Percentiles rank a stretch among this genome's conserved stretches.
phyloP scores from a whole-genome alignment of 1,140 invertebrate species.

The Pinna nobilis region DNA sequence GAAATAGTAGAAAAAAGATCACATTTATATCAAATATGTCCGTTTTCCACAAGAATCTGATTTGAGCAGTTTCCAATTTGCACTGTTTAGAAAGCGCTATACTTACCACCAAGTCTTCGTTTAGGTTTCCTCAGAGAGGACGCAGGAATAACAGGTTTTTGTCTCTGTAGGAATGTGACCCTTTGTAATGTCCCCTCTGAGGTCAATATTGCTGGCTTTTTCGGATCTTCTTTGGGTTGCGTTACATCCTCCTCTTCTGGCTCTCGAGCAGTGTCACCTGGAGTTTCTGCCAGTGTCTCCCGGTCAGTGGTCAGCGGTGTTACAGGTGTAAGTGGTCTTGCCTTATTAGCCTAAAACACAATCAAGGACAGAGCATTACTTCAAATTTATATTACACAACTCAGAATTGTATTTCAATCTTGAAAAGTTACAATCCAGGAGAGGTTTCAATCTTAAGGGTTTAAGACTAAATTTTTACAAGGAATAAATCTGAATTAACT shows the following conservation, averaged over 20 bases:
- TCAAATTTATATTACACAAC: no score
- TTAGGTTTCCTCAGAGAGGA: constrained; percentile 36
- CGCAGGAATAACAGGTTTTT: constrained; percentile 48
- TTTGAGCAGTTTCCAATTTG: no score
- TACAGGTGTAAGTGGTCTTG: constrained; percentile 19
- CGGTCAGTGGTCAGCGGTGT: constrained; percentile 4
- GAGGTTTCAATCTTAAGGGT: no score
- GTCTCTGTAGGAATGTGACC: constrained; percentile 51
- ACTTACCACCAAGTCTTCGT: constrained; percentile 1
- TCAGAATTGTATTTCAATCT: no score
- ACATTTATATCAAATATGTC: no score
- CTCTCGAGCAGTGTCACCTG: not conserved
- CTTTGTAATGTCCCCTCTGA: constrained; percentile 54
- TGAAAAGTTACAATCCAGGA: no score
- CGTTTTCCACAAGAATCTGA: no score
- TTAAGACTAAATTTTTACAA: no score
- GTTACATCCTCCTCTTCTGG: not conserved
- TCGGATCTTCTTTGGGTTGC: not conserved
- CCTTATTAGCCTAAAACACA: constrained; percentile 35
- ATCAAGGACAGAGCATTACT: no score
- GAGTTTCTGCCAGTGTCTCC: not conserved
- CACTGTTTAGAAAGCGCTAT: no score
- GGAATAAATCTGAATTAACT: no score
- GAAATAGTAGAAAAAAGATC: no score
- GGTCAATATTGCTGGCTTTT: constrained; percentile 60